Conservation (phyloP, 35 echinoderm and acorn worm genomes). For the Diadema setosum region DNA sequence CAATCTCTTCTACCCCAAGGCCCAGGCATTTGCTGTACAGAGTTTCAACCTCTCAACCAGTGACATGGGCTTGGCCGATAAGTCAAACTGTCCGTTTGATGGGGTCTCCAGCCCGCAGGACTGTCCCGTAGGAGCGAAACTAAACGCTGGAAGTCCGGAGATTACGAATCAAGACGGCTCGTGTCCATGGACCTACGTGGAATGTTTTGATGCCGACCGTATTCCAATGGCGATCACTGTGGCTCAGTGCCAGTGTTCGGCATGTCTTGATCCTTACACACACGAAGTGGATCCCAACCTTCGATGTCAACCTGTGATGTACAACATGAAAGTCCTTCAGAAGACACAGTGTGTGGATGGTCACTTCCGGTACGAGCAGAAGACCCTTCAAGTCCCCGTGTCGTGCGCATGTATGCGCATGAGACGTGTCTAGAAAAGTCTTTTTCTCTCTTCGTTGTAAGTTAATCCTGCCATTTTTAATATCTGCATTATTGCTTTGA, state of each 20-base stretch:
- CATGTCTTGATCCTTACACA: not conserved
- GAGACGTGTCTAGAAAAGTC: not conserved
- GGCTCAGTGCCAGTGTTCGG: constrained; percentile 3
- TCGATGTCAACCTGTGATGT: not conserved
- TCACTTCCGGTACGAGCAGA: not conserved
- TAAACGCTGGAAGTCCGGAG: not conserved
- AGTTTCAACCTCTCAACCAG: not conserved
- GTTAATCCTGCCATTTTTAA: too few relatives aligned
- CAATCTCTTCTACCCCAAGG: not conserved
- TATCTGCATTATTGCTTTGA: too few relatives aligned
- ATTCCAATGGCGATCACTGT: not conserved
- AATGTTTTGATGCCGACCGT: constrained; percentile 1
- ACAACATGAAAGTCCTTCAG: not conserved
- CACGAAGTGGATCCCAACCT: not conserved
- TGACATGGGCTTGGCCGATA: not conserved
- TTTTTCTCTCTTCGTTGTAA: too few relatives aligned
- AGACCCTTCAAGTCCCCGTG: not conserved
- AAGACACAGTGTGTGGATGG: constrained; percentile 8
- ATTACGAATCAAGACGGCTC: not conserved
- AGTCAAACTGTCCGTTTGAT: not conserved
- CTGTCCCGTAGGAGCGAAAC: not conserved
- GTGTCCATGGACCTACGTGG: not conserved
- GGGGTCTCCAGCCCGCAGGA: not conserved
- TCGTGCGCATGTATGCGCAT: not conserved
- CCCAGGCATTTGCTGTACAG: not conserved